Evolutionary conservation across 1,140 invertebrate genomes (phyloP).

Genomic region (Aplysia californica): DNA sequence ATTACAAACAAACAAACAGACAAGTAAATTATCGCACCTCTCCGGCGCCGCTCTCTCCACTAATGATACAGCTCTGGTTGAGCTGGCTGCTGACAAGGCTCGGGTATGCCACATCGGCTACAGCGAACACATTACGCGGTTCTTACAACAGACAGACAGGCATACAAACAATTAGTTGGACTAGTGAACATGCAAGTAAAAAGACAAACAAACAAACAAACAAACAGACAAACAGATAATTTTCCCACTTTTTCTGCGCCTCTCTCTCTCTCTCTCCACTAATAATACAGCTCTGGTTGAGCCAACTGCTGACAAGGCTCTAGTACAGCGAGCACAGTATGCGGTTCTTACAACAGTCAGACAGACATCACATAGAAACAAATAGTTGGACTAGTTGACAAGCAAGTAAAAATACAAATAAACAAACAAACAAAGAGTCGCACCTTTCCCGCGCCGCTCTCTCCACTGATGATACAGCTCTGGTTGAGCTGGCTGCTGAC

Average conservation of each 20-base stretch:
- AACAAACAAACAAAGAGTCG: too few species aligned
- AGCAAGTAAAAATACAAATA: too few species aligned
- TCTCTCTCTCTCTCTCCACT: constrained; percentile 97
- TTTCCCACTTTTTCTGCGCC: constrained; percentile 99
- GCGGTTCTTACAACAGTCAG: too few species aligned
- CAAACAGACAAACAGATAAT: too few species aligned
- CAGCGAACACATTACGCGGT: constrained; percentile 99
- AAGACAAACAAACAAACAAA: too few species aligned
- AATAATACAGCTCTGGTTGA: constrained; percentile 79
- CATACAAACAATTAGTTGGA: too few species aligned
- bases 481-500: constrained; percentile 82
- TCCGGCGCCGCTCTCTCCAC: constrained; percentile 97
- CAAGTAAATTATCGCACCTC: too few species aligned
- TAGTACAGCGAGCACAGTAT: constrained; percentile 94
- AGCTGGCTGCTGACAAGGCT: constrained; percentile 93
- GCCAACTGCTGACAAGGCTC: constrained; percentile 93
- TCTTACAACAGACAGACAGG: too few species aligned
- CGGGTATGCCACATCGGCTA: constrained; percentile 96
- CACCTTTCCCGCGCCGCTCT: constrained; percentile 99
- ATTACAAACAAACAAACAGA: too few species aligned
- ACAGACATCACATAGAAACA: too few species aligned
- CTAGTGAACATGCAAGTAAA: too few species aligned
- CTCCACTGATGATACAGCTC: constrained; percentile 87
- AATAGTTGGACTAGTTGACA: too few species aligned
- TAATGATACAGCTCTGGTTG: constrained; percentile 79